Evolutionary conservation across 2,797 vertebrate genomes (phyloP).

Genomic region (Argyrosomus regius): DNA sequence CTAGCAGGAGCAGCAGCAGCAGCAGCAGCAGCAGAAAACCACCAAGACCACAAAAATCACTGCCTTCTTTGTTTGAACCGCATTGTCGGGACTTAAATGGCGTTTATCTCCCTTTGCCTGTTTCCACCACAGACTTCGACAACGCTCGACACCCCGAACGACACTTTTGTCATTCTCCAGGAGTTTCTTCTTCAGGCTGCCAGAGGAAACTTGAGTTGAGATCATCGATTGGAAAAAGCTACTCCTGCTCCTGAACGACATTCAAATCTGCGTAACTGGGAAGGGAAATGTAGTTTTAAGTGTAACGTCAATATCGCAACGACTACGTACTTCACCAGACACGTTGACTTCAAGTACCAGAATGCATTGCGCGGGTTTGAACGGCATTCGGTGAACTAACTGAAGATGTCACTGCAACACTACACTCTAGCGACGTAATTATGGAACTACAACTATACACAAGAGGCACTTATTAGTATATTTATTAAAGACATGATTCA

Average conservation of each 20-base stretch:
- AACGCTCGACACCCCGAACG: not conserved
- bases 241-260: constrained; percentile 56
- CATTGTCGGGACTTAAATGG: constrained; percentile 66
- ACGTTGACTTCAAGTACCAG: constrained; percentile 72
- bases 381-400: too few relatives aligned
- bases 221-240: constrained; percentile 79
- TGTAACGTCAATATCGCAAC: fast-evolving
- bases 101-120: constrained; percentile 20
- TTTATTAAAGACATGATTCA: not conserved
- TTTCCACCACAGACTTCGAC: constrained; percentile 20
- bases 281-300: constrained; percentile 84
- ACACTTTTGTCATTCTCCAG: constrained; percentile 61
- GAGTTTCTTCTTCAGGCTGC: constrained; percentile 65
- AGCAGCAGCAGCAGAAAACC: constrained; percentile 32
- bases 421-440: constrained; percentile 61
- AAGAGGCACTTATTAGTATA: not conserved
- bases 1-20: constrained; percentile 31
- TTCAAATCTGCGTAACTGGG: constrained; percentile 57
- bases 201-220: constrained; percentile 79
- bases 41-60: constrained; percentile 70
- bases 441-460: constrained; percentile 27
- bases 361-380: constrained; percentile 56
- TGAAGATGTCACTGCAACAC: not conserved
- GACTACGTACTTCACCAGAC: too few relatives aligned
- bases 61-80: constrained; percentile 72